Conservation (phyloP, 2,113 vertebrate species). For the Pachyramphus minor region DNA sequence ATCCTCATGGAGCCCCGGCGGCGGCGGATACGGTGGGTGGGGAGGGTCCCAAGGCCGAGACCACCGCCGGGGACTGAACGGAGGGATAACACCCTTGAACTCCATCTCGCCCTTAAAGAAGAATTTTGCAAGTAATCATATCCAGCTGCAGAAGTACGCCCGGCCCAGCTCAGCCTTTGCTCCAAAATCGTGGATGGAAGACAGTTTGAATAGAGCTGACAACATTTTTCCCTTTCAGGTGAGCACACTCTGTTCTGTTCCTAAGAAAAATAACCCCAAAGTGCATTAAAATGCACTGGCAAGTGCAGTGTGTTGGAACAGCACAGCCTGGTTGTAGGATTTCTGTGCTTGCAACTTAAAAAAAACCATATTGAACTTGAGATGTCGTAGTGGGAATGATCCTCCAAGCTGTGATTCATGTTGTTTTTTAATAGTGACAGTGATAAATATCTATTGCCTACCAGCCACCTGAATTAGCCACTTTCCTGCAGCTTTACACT, state of each 20-base stretch:
- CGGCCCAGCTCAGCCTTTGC: conserved; percentile 93
- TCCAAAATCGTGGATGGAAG: conserved; percentile 97
- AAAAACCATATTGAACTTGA: not conserved
- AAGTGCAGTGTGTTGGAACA: not conserved
- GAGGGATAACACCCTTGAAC: conserved; percentile 91
- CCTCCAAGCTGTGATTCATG: not conserved
- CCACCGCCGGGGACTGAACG: conserved; percentile 90
- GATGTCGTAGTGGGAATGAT: conserved; percentile 13
- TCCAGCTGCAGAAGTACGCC: conserved; percentile 93
- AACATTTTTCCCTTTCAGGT: conserved; percentile 98
- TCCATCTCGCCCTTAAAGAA: conserved; percentile 98
- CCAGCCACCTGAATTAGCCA: not conserved
- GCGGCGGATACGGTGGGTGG: conserved; percentile 93
- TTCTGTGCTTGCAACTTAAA: not conserved
- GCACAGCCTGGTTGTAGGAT: not conserved
- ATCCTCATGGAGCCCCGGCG: conserved; percentile 93
- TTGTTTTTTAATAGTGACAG: not conserved
- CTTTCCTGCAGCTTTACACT: not conserved
- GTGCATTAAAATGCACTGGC: not conserved
- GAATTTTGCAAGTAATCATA: conserved; percentile 95
- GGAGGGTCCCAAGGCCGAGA: conserved; percentile 94
- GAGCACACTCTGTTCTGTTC: conserved; percentile 43
- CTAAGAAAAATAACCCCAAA: not conserved
- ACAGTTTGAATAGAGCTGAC: conserved; percentile 90
- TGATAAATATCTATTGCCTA: not conserved